Evolutionary conservation across 2,113 vertebrate species (phyloP), one percentile per base, ranked within the genome.

Genomic region (Osmerus mordax): DNA sequence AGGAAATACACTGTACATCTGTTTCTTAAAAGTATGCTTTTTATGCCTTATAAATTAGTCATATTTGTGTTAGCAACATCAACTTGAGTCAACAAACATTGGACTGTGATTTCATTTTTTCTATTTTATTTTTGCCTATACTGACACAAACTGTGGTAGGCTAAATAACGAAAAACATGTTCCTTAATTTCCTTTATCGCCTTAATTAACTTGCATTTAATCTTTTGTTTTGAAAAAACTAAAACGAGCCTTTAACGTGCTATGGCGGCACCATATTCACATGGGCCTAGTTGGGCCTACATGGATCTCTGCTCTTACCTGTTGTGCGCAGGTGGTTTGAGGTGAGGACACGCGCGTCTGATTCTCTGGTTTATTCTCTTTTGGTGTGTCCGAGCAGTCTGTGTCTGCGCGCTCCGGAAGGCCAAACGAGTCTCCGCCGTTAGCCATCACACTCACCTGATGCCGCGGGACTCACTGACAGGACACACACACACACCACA

Each of bases 351-450:
- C 82, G 65, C 90, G 92, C 54, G 92, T 86, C 3, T 81, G 84
- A 19, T 83, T 78, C 76, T 95, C 94, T 0, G 90, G 82, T 81
- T 96, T 95, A 52, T 79, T 85, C 36, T 97, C 94, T 67, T 93
- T 90, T 71, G 93, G 92, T 0, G 94, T 91, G 78, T 96, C 95
- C 83, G 94, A 92, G 56, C 93, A 87, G 69, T 95, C 94, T 0
- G 94, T 69, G 28, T 95, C 93, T 47, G 95, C 93, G 59, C 92
- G 92, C 81, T 91, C 88, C 3, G 94, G 86, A 70, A 96, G 92
- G 83, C 92, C 95, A 79, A 95, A 96, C 84, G 92, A 92, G 88
- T 96, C 94, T 15, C 95, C 96, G 54, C 92, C 83, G 86, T 96
- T 95, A 75, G 96, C 95, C 96, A 97, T 97, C 84, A 88, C 92